Evolutionary conservation across 30 jellyfish, hydroid and myxozoan species (phyloP).

Genomic region (Turritopsis dohrnii): DNA sequence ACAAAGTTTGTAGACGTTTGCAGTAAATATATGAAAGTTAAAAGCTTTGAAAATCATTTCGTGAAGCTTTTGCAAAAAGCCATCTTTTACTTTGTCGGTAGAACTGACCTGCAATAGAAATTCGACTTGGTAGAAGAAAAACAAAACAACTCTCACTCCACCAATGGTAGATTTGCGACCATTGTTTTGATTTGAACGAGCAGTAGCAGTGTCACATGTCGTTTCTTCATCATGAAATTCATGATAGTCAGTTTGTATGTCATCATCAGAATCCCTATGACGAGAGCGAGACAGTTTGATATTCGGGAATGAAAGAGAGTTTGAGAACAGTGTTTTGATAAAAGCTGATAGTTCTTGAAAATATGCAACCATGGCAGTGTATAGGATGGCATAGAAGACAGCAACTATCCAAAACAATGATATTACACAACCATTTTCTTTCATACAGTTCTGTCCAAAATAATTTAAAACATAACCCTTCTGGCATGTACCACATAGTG

Average conservation of each 20-base stretch:
- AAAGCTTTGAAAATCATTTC: neutral
- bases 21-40: neutral
- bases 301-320: neutral
- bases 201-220: neutral
- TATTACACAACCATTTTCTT: neutral
- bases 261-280: neutral
- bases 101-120: neutral
- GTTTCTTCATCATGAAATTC: neutral
- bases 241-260: neutral
- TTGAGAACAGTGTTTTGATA: neutral
- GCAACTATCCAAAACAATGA: neutral
- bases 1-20: neutral
- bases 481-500: neutral
- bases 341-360: neutral
- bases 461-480: neutral
- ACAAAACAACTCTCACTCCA: neutral
- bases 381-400: neutral
- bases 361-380: neutral
- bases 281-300: neutral
- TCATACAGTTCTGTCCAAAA: neutral
- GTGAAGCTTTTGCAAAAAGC: neutral
- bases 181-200: neutral
- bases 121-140: neutral
- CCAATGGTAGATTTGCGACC: neutral
- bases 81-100: neutral